Evolutionary conservation across 2,113 vertebrate species (phyloP).

Genomic region (Caloenas nicobarica): DNA sequence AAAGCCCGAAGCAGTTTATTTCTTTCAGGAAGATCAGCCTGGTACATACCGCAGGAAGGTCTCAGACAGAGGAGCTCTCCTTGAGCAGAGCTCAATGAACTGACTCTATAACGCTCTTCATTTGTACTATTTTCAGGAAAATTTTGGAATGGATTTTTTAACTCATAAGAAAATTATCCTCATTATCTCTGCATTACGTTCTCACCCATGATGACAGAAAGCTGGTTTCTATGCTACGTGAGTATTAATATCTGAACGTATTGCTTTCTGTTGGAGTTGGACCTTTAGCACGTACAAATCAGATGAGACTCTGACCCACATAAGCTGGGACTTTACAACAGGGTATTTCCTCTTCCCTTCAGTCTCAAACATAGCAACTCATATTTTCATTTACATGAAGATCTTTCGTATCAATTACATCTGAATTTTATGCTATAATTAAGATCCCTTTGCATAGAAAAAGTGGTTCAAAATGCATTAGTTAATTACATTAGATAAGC

Average conservation of each 20-base stretch:
- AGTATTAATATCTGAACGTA: neutral
- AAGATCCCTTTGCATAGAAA: neutral
- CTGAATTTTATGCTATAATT: conserved; percentile 12
- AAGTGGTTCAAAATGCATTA: neutral
- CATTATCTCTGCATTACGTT: neutral
- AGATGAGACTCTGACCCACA: neutral
- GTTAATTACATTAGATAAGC: conserved; percentile 47
- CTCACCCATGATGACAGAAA: neutral
- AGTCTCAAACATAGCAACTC: neutral
- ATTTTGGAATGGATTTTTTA: neutral
- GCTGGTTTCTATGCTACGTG: neutral
- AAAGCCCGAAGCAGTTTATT: neutral
- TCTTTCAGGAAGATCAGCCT: neutral
- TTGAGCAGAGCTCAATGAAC: neutral
- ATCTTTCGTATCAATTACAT: neutral
- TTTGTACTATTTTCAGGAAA: neutral
- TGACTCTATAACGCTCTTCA: neutral
- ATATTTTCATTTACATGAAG: neutral
- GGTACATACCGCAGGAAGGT: neutral
- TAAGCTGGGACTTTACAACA: neutral
- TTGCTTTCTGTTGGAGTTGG: neutral
- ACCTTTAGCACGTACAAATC: neutral
- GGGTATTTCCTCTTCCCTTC: neutral
- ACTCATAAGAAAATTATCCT: neutral
- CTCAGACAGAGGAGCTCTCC: neutral